Percentiles rank a stretch among this genome's conserved stretches.
Conservation (phyloP, 1,140 invertebrate genomes). For the Atta texana region DNA sequence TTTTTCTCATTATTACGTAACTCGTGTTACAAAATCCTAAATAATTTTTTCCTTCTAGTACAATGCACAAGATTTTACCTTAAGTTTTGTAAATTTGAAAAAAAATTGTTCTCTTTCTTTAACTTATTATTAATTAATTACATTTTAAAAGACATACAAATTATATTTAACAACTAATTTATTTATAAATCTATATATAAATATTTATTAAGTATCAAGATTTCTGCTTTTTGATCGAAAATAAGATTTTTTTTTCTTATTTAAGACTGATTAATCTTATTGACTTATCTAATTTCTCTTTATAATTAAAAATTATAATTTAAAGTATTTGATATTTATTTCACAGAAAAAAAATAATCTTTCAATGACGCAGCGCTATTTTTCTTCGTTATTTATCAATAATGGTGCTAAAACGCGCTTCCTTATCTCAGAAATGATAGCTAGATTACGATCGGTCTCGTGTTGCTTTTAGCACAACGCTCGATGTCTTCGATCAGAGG, state of each 20-base stretch:
- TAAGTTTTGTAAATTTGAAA: background rate
- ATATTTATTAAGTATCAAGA: too few relatives aligned
- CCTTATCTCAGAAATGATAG: conserved; percentile 32
- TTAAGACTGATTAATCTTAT: too few relatives aligned
- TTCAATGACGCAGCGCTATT: background rate
- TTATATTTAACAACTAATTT: background rate
- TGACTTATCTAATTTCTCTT: too few relatives aligned
- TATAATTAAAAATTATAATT: background rate
- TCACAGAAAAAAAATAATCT: background rate
- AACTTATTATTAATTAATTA: conserved; percentile 18
- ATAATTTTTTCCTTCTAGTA: background rate
- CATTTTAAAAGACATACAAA: background rate
- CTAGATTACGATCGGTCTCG: conserved; percentile 41
- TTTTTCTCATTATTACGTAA: background rate
- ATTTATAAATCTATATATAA: too few relatives aligned
- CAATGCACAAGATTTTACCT: background rate
- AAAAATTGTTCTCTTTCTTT: background rate
- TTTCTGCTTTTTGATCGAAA: too few relatives aligned
- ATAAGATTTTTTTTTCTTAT: too few relatives aligned
- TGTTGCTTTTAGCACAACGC: conserved; percentile 57
- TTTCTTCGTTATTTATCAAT: conserved; percentile 35
- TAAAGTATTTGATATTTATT: background rate
- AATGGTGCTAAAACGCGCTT: conserved; percentile 29
- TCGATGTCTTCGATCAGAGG: conserved; percentile 64
- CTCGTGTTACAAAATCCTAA: background rate